Evolutionary conservation across 2,113 vertebrate genomes (phyloP).

Genomic region (Myotis davidii): DNA sequence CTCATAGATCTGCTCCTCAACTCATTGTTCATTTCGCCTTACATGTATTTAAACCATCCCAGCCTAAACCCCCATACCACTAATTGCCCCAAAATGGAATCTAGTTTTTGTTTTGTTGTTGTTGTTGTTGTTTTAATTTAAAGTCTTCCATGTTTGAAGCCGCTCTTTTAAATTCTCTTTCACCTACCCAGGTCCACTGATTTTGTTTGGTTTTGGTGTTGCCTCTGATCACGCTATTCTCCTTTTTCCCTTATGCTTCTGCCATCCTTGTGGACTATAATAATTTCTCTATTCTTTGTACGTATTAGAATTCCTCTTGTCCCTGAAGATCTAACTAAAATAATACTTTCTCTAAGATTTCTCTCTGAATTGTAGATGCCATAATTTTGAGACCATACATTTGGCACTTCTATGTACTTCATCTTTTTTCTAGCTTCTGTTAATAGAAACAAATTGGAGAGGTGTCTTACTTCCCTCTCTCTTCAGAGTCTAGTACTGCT

Average conservation of each 20-base stretch:
- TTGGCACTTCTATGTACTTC: not conserved
- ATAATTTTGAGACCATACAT: conserved; percentile 32
- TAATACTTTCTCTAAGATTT: not conserved
- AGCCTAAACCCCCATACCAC: not conserved
- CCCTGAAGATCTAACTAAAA: not conserved
- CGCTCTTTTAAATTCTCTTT: not conserved
- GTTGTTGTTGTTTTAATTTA: too few relatives aligned
- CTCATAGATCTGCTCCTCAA: too few relatives aligned
- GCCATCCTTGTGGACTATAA: not conserved
- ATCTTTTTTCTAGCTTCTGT: conserved; percentile 17
- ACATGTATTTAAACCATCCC: not conserved
- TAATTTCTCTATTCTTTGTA: not conserved
- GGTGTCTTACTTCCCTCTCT: too few relatives aligned
- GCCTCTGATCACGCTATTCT: not conserved
- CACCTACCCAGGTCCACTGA: not conserved
- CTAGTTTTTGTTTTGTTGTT: not conserved
- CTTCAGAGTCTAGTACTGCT: too few relatives aligned
- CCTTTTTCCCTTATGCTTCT: not conserved
- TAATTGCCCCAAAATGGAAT: not conserved
- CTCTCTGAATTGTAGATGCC: not conserved
- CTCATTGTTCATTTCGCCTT: too few relatives aligned
- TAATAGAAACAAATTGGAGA: not conserved
- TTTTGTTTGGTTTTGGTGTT: not conserved
- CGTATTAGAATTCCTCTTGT: not conserved
- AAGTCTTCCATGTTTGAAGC: not conserved